Evolutionary conservation across 2,797 vertebrate genomes (phyloP).

Genomic region (Takifugu ocellatus): DNA sequence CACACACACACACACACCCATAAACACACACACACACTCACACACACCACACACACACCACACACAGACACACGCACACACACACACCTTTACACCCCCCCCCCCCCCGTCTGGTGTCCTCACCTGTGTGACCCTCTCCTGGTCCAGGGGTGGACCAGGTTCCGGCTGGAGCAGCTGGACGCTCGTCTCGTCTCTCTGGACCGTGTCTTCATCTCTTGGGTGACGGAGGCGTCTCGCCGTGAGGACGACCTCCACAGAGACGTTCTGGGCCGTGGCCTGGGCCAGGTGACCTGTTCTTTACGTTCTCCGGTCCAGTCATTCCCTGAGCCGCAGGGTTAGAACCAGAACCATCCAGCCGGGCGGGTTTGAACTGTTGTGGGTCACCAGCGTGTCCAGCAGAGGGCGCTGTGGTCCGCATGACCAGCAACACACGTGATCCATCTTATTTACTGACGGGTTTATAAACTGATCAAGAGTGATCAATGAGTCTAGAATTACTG

Average conservation of each 20-base stretch:
- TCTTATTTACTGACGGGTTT: too few relatives aligned
- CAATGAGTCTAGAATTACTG: too few relatives aligned
- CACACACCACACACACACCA: too few relatives aligned
- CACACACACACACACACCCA: too few relatives aligned
- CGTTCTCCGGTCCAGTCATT: too few relatives aligned
- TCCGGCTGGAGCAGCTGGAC: conserved; percentile 41
- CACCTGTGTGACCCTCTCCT: background rate
- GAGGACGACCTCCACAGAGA: conserved; percentile 26
- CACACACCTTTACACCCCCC: background rate
- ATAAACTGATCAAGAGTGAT: too few relatives aligned
- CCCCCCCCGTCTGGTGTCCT: too few relatives aligned
- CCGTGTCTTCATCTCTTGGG: conserved; percentile 19
- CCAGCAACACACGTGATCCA: too few relatives aligned
- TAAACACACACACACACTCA: too few relatives aligned
- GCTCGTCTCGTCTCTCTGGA: conserved; percentile 31
- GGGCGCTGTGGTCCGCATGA: conserved; percentile 1
- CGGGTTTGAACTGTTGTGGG: background rate
- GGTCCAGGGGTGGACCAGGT: conserved; percentile 21
- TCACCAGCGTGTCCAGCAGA: conserved; percentile 19
- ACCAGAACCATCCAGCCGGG: too few relatives aligned
- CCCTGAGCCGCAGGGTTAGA: too few relatives aligned
- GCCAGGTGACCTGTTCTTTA: background rate
- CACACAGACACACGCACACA: too few relatives aligned
- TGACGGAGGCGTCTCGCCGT: conserved; percentile 10
- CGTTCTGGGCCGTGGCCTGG: conserved; percentile 17